Conservation (phyloP, 2,113 vertebrate genomes). For the Periophthalmodon schlosseri region DNA sequence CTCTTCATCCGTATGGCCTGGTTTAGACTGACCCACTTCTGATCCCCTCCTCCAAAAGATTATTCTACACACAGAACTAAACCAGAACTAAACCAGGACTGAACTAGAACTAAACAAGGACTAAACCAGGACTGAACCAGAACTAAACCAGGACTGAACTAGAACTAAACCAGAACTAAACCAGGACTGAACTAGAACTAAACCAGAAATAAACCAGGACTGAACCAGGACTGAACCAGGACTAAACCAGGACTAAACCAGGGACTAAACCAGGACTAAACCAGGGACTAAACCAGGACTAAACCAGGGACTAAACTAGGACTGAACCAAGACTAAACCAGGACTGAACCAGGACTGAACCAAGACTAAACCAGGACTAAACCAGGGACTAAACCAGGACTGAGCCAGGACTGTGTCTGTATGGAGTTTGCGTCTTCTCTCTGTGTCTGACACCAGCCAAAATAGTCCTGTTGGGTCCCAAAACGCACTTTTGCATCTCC, state of each 20-base stretch:
- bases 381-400: not conserved
- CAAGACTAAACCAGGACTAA: not conserved
- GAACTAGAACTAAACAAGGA: not conserved
- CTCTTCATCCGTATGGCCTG: conserved; percentile 1
- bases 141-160: not conserved
- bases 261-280: not conserved
- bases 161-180: not conserved
- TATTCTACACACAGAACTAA: not conserved
- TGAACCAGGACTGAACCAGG: not conserved
- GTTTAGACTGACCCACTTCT: conserved; percentile 6
- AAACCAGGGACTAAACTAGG: not conserved
- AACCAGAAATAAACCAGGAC: not conserved
- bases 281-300: not conserved
- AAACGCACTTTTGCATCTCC: too few species aligned
- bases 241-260: not conserved
- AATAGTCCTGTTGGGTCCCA: too few species aligned
- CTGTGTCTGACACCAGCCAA: too few species aligned
- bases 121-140: not conserved
- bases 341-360: not conserved
- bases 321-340: not conserved
- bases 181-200: not conserved
- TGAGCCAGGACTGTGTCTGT: too few species aligned
- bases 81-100: not conserved
- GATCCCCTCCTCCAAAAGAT: conserved; percentile 1
- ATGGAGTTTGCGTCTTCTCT: too few species aligned